These are phyloP conservation scores for Cyclura pinguis DNA, from an alignment of 2,797 vertebrate genomes.

Conservation along the genomic window DNA sequence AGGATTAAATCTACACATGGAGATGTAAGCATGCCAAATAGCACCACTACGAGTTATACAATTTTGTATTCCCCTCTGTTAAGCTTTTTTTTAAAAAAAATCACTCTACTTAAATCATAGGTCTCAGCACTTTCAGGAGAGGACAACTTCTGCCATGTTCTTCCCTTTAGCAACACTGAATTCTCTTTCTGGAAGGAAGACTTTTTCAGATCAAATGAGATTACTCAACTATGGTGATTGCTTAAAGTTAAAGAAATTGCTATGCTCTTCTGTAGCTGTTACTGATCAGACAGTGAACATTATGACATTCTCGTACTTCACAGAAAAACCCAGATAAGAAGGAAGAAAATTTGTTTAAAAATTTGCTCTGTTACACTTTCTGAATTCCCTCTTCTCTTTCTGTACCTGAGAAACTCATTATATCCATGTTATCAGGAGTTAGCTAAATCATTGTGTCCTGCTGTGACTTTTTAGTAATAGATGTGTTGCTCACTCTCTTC, in stretches of 20 bases:
- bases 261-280: conserved; percentile 28
- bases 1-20: neutral
- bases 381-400: conserved; percentile 36
- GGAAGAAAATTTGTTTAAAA: conserved; percentile 25
- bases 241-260: neutral
- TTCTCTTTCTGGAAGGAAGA: neutral
- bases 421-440: conserved; percentile 29
- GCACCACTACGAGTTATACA: neutral
- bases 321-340: conserved; percentile 2
- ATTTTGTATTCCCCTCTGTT: neutral
- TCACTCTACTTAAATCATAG: neutral
- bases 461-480: conserved; percentile 31
- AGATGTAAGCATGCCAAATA: conserved; percentile 16
- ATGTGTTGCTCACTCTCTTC: neutral
- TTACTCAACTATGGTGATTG: neutral
- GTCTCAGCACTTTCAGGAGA: neutral
- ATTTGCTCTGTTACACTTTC: conserved; percentile 42
- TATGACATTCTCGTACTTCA: conserved; percentile 18
- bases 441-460: neutral
- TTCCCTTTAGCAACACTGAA: neutral
- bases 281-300: conserved; percentile 34
- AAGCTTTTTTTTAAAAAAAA: neutral
- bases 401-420: conserved; percentile 26
- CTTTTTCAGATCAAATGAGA: neutral
- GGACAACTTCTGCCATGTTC: neutral